Percentiles rank a stretch among this genome's conserved stretches.
phyloP scores from a whole-genome alignment of 2,797 vertebrate species.

The Poeciliopsis infans region DNA sequence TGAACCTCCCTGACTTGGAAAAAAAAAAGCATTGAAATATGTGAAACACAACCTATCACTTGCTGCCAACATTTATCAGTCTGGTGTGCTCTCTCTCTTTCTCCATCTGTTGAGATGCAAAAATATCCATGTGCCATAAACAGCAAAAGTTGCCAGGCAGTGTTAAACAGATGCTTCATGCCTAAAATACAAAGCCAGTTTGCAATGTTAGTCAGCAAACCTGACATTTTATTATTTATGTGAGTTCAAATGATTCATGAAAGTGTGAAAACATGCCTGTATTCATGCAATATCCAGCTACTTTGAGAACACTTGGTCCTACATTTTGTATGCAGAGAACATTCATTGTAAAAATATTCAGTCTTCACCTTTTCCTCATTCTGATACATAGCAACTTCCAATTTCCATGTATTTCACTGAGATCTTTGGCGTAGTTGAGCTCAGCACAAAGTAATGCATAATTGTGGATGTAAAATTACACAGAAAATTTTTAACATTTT shows the following conservation, averaged over 20 bases:
- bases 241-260: not conserved
- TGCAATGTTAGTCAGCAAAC: not conserved
- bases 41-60: not conserved
- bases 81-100: not conserved
- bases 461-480: not conserved
- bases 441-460: not conserved
- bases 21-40: not conserved
- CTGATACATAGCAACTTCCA: not conserved
- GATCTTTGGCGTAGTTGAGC: not conserved
- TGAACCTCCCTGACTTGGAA: not conserved
- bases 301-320: not conserved
- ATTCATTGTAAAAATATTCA: not conserved
- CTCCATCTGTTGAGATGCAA: constrained; percentile 6
- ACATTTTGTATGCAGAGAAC: not conserved
- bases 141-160: not conserved
- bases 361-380: not conserved
- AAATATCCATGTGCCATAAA: not conserved
- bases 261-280: not conserved
- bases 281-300: not conserved
- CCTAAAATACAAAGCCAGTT: not conserved
- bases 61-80: constrained; percentile 1
- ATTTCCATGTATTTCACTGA: not conserved
- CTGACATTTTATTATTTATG: not conserved
- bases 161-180: constrained; percentile 6
- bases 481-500: not conserved